Evolutionary conservation across 2,797 vertebrate species (phyloP), one percentile per base, ranked within the genome.

Genomic region (Helicolenus hilgendorfi): DNA sequence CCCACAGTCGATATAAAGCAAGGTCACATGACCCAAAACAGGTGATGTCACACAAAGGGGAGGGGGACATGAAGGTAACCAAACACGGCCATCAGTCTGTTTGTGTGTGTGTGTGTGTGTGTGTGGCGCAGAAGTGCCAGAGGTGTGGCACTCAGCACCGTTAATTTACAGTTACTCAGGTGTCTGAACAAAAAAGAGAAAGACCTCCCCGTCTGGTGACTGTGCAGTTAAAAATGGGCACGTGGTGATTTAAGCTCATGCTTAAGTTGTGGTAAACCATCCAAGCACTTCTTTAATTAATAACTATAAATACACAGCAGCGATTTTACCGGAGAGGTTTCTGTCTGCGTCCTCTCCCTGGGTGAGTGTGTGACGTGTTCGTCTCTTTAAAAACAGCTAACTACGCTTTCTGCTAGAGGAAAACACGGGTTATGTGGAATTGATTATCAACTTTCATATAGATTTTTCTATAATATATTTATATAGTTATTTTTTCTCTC

Each of bases 221-320:
- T 93, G 94, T 94, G 95, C 95, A 93, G 92, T 92, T 95, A 88
- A 92, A 94, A 96, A 95, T 94, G 95, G 96, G 98, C 99, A 99
- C 98, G 96, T 98, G 98, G 98, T 98, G 99, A 99, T 99, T 96
- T 98, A 98, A 99, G 95, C 88, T 99, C 99, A 99, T 99, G 98
- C 99, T 99, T 97, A 98, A 98, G 98, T 98, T 98, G 98, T 98
- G 98, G 98, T 98, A 98, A 99, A 99, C 98, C 98, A 98, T 99
- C 98, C 98, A 98, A 99, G 98, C 99, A 99, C 95, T 98, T 98
- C 98, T 99, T 99, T 98, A 98, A 85, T 99, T 98, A 98, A 98
- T 98, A 98, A 98, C 98, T 98, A 99, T 99, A 99, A 99, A 99
- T 99, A 99, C 98, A 99, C 98, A 99, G 98, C 98, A 99, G 98